Evolutionary conservation across 2,888 invertebrate species (phyloP), one percentile per base, ranked within the genome.

Genomic region (Eupithecia abbreviata): DNA sequence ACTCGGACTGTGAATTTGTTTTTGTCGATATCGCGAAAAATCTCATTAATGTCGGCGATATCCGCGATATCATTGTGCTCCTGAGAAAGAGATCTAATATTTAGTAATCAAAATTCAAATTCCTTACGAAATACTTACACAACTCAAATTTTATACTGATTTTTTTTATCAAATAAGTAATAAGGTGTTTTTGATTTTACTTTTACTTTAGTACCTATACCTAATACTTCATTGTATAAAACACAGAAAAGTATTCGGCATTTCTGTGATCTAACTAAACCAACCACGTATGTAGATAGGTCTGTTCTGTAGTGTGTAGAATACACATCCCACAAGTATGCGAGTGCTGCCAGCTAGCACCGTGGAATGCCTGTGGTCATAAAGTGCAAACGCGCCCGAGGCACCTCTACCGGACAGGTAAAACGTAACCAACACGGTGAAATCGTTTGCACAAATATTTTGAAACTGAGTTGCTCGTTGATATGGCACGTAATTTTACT

Each of bases 311-410:
- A 30, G 66, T 45, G 30, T 30, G 62, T 49, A 65, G 65, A 76
- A 65, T 76, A 55, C 41, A 58, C 51, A 73, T 51, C 69, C 65
- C 72, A 62, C 74, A 72, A 74, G 71, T 77, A 69, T 74, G 74
- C 69, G 65, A 77, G 66, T 42, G 6, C 15, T 66, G 66, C 65
- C 30, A 41, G 65, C 72, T 66, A 43, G 70, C 74, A 78, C 72
- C 76, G 55, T 45, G 80, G 82, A 83, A 83, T 83, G 79, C 77
- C 81, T 78, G 80, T 77, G 78, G 80, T 83, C 81, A 78, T 86
- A 83, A 84, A 83, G 84, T 81, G 84, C 84, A 84, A 76, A 82
- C 79, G 83, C 83, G 83, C 83, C 84, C 82, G 83, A 74, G 43
- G 77, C 77, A 77, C 82, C 77, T 79, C 81, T 82, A 79, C 82